Conservation (phyloP, 2,888 invertebrate genomes). For the Hirtodrosophila trivittata region DNA sequence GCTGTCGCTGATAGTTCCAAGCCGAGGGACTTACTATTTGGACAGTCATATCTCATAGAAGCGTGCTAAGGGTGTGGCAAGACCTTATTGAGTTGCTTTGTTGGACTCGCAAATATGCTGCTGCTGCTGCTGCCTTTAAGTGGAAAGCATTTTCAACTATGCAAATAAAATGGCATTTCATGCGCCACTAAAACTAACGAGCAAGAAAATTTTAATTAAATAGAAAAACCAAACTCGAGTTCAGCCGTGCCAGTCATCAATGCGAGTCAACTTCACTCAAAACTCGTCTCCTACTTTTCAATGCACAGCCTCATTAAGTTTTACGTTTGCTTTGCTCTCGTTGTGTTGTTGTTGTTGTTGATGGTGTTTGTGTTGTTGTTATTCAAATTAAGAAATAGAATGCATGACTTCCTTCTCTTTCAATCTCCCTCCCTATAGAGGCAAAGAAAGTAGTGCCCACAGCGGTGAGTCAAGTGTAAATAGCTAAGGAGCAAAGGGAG, state of each 20-base stretch:
- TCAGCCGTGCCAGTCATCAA: constrained; percentile 31
- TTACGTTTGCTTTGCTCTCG: constrained; percentile 57
- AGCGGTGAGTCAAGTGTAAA: constrained; percentile 54
- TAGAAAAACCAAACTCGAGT: constrained; percentile 53
- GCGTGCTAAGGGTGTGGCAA: neutral
- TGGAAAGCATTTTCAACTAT: constrained; percentile 66
- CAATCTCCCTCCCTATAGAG: constrained; percentile 2
- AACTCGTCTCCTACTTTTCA: constrained; percentile 52
- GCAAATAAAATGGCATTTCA: constrained; percentile 69
- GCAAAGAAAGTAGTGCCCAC: constrained; percentile 40
- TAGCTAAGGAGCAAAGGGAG: constrained; percentile 17
- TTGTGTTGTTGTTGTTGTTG: constrained; percentile 39
- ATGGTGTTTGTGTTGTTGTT: constrained; percentile 53
- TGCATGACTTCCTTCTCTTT: constrained; percentile 35
- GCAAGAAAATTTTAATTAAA: constrained; percentile 74
- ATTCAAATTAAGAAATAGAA: constrained; percentile 73
- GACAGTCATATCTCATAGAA: too few relatives aligned
- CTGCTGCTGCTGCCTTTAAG: constrained; percentile 22
- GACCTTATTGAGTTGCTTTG: neutral
- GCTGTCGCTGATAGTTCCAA: too few relatives aligned
- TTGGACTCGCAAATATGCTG: neutral
- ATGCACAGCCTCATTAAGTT: constrained; percentile 72
- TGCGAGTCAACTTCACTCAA: constrained; percentile 36
- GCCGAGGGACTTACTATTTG: too few relatives aligned
- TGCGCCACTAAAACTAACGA: constrained; percentile 68